Base-by-base conservation (phyloP, 1,140 invertebrate species). In the Odontomachus brunneus region DNA sequence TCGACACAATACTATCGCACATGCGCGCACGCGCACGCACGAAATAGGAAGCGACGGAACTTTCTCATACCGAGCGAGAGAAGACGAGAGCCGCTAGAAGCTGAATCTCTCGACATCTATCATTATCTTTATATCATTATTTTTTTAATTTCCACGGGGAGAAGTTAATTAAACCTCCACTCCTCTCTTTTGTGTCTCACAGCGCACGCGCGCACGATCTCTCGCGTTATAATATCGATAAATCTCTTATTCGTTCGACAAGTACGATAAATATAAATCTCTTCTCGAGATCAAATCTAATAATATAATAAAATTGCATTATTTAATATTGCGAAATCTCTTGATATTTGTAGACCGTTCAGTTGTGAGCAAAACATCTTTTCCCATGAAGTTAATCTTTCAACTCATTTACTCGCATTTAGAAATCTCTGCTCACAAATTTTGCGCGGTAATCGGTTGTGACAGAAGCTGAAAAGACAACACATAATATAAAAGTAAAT, bases 51-150 rank as follows among this genome's bases (percentile, higher is more conserved):
- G 26, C 59, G 60, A 75, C 63, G 9, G 24, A 76, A 65, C 73
- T 76, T 53, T 76, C 73, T 63, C 63, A 29, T 75, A 33, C 17
- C 51, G 59, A 44, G 24, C 17, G 73, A 51, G 24, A 53, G 73
- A 51, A 76, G 26, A 65, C 33, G 26, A 33, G 48, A n/a, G 38
- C 38, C 38, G 38, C 51, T 19, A 19, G 11, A n/a, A 26, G 65
- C 44, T 26, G 22, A 60, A 74, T 55, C 60, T 76, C 48, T 66
- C 74, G 62, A 55, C 29, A 76, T 76, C 48, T 53, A 66, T 76
- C 74, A 76, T 76, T 55, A 76, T 76, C 66, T 76, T 76, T 76
- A 76, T 22, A 24, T 19, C 74, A 76, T 76, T 55, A 76, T 76
- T 76, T 76, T 76, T 76, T 49, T 17, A 4, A 24, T 19, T 19